A percentile compares a stretch with the other conserved stretches of the same genome.
Evolutionary conservation across 2,797 vertebrate genomes (phyloP).

Genomic region (Lithobates pipiens): DNA sequence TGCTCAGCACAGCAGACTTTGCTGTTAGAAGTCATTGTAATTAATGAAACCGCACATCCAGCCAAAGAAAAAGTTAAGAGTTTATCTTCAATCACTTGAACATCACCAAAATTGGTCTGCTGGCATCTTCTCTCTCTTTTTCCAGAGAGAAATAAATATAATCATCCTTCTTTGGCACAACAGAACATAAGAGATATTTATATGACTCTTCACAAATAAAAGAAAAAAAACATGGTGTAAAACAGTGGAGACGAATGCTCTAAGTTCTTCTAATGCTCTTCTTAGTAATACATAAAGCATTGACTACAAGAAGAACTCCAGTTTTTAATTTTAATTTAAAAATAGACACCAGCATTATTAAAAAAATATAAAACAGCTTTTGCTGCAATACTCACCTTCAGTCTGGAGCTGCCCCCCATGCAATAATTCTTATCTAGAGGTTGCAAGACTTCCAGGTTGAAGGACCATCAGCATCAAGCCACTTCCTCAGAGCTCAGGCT

Average conservation of each 20-base stretch:
- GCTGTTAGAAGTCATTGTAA: background rate
- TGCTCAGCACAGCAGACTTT: background rate
- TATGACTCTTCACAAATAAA: background rate
- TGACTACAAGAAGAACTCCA: no score
- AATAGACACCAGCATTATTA: no score
- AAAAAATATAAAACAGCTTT: no score
- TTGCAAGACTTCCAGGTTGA: no score
- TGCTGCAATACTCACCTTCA: no score
- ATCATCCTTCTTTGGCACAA: background rate
- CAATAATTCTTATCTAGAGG: no score
- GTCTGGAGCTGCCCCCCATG: no score
- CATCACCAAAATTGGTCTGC: slow-evolving; percentile 31
- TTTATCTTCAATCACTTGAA: slow-evolving; percentile 28
- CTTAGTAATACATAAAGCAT: background rate
- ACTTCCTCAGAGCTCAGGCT: no score
- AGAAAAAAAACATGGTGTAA: background rate
- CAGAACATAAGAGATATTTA: slow-evolving; percentile 13
- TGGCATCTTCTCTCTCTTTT: background rate
- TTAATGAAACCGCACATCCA: background rate
- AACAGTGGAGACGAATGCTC: background rate
- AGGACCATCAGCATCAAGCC: no score
- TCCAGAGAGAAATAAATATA: slow-evolving; percentile 10
- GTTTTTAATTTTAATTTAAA: no score
- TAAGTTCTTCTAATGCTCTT: background rate
- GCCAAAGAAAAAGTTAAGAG: slow-evolving; percentile 4